phyloP scores from a whole-genome alignment of 2,888 invertebrate species.

The Anthoptus insignis region DNA sequence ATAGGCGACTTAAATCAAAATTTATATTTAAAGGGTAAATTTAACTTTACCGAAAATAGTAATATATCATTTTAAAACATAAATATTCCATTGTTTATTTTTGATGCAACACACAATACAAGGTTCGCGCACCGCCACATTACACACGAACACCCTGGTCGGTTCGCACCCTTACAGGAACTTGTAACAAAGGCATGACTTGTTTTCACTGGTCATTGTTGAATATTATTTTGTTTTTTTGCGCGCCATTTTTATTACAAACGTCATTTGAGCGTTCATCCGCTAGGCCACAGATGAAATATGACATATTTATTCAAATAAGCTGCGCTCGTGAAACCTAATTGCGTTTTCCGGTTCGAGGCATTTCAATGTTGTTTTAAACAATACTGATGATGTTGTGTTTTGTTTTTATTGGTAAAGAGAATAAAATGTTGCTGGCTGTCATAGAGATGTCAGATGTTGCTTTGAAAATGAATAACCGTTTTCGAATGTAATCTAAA shows the following conservation, averaged over 20 bases:
- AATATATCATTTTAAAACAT: not conserved
- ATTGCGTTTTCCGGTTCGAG: conserved; percentile 32
- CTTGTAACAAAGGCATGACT: conserved; percentile 30
- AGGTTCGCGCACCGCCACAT: conserved; percentile 12
- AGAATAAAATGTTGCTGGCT: too few species aligned
- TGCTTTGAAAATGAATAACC: too few species aligned
- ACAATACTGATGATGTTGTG: conserved; percentile 2
- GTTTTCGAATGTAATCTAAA: too few species aligned
- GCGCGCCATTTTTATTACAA: conserved; percentile 29
- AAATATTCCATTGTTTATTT: not conserved
- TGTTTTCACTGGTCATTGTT: conserved; percentile 33
- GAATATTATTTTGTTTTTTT: conserved; percentile 29
- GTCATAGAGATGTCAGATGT: too few species aligned
- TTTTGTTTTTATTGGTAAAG: not conserved
- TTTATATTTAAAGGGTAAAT: too few species aligned
- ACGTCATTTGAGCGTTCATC: conserved; percentile 31
- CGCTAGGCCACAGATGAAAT: conserved; percentile 33
- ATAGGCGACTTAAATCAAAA: too few species aligned
- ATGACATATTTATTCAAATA: conserved; percentile 36
- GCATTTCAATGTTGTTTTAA: conserved; percentile 27
- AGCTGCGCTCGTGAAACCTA: conserved; percentile 26
- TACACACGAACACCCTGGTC: conserved; percentile 20
- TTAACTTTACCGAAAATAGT: too few species aligned
- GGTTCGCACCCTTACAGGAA: conserved; percentile 12
- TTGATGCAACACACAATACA: conserved; percentile 1